These are phyloP conservation scores for Centropyge bicolor DNA, from an alignment of 2,797 vertebrate genomes.

Conservation along the genomic window DNA sequence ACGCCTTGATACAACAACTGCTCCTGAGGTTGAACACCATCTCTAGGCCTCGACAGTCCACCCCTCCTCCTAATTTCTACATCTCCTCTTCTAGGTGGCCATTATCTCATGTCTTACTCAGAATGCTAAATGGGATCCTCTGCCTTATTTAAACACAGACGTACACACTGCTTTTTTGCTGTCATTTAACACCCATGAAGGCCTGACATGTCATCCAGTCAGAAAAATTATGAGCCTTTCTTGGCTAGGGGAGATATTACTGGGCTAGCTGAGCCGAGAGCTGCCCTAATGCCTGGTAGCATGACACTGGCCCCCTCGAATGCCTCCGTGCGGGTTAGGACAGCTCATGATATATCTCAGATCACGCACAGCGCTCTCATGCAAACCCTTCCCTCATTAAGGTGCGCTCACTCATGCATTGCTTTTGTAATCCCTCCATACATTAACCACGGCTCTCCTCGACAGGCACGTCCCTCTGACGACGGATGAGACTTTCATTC, in stretches of 20 bases:
- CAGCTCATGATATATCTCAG: conserved; percentile 64
- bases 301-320: conserved; percentile 58
- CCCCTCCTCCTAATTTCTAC: conserved; percentile 24
- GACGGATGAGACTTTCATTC: conserved; percentile 45
- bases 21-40: conserved; percentile 53
- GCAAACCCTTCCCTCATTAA: conserved; percentile 67
- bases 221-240: conserved; percentile 52
- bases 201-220: conserved; percentile 57
- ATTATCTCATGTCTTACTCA: conserved; percentile 61
- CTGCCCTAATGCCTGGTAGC: conserved; percentile 63
- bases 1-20: conserved; percentile 62
- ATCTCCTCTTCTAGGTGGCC: conserved; percentile 48
- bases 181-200: conserved; percentile 66
- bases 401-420: conserved; percentile 48
- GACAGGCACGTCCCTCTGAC: conserved; percentile 23
- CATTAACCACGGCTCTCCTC: conserved; percentile 49
- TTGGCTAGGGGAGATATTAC: conserved; percentile 43
- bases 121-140: conserved; percentile 61
- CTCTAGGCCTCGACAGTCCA: conserved; percentile 12
- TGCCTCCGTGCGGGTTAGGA: conserved; percentile 49
- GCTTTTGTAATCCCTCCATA: conserved; percentile 62
- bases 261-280: conserved; percentile 46
- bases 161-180: conserved; percentile 41
- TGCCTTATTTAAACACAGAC: conserved; percentile 64
- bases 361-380: conserved; percentile 69